Conservation (phyloP, 2,888 invertebrate genomes). For the Epinotia bilunana region DNA sequence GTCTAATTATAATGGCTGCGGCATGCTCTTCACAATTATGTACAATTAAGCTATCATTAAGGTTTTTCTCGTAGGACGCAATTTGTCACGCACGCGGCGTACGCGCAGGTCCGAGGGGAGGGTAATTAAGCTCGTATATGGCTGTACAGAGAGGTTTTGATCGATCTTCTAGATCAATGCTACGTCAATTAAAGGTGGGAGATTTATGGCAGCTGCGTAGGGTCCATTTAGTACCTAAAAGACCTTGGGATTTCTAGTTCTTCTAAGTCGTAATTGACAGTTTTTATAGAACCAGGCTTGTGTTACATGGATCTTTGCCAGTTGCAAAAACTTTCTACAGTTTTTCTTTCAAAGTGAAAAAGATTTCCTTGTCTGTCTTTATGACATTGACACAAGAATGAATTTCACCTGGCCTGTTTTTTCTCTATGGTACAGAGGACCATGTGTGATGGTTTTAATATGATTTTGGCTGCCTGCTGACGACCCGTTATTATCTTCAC, state of each 20-base stretch:
- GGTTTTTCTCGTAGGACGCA: slow-evolving; percentile 58
- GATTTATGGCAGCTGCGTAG: slow-evolving; percentile 22
- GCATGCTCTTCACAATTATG: slow-evolving; percentile 58
- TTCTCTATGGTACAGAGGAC: too few species aligned
- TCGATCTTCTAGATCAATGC: slow-evolving; percentile 26
- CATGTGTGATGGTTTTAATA: too few species aligned
- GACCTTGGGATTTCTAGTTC: not conserved
- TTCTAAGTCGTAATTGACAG: not conserved
- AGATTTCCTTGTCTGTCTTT: too few species aligned
- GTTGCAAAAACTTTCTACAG: too few species aligned
- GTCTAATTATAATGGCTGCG: slow-evolving; percentile 22
- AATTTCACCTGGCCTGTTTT: too few species aligned
- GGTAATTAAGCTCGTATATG: slow-evolving; percentile 51
- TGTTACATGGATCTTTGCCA: not conserved
- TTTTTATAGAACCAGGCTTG: not conserved
- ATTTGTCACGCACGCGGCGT: slow-evolving; percentile 68
- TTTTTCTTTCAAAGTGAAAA: too few species aligned
- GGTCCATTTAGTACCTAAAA: not conserved
- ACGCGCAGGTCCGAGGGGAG: slow-evolving; percentile 45
- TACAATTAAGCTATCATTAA: slow-evolving; percentile 70
- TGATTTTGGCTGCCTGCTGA: too few species aligned
- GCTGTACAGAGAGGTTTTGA: slow-evolving; percentile 29
- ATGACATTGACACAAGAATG: too few species aligned
- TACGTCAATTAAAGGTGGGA: slow-evolving; percentile 29
- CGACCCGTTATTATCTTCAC: too few species aligned